Evolutionary conservation across 2,888 invertebrate genomes (phyloP), one percentile per base, ranked within the genome.

Genomic region (Coenonympha arcania): DNA sequence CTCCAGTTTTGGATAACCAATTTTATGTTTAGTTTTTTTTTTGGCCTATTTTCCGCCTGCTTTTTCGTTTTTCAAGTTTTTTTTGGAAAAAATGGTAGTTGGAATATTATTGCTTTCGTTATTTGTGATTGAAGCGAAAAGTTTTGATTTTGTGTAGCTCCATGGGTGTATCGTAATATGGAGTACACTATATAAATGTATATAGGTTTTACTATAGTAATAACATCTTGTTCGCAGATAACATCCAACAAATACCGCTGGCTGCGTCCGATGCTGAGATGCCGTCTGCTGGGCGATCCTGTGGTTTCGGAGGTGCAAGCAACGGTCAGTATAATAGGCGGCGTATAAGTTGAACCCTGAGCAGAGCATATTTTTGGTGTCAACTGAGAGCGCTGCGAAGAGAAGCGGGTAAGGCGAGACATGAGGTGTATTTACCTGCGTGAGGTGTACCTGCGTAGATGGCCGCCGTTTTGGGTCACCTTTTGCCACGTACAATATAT

Each of bases 251-350:
- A 4, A 40, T 71, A 1, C 0, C 34, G 0, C 24, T 66, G 3
- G 28, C 55, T 0, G 8, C 9, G 6, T 47, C 48, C 2, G 61
- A 52, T 8, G 44, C 48, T 2, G 61, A 52, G 4, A 2, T 58
- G 0, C 61, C 69, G 0, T 20, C 45, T 0, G 18, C 56, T 0
- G 70, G 47, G 11, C 61, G 3, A 0, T 56, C 69, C 53, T 79
- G 78, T 62, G 59, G 22, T 1, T 82, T 50, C 42, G 77, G 76
- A 34, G 58, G 39, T 0, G 34, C 37, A 1, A 49, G 53, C 1
- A 58, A 52, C 0, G 56, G 77, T 79, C n/a, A n/a, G n/a, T n/a
- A n/a, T n/a, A n/a, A n/a, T n/a, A n/a, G n/a, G n/a, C n/a, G n/a
- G n/a, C n/a, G n/a, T n/a, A n/a, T n/a, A n/a, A n/a, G n/a, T n/a